Evolutionary conservation across 2,113 vertebrate genomes (phyloP).

Genomic region (Hippopotamus amphibius): DNA sequence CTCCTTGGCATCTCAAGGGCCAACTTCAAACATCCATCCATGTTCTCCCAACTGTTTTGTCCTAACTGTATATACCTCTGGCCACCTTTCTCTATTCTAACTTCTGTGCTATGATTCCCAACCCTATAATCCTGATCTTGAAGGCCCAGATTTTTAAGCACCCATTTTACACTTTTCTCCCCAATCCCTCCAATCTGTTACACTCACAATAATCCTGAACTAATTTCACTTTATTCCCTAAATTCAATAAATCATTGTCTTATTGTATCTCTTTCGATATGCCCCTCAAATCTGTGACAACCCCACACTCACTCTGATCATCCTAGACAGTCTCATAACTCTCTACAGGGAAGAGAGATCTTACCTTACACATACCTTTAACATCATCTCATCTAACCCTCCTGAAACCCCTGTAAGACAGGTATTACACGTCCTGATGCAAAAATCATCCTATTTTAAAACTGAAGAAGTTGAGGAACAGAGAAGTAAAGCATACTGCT

Average conservation of each 20-base stretch:
- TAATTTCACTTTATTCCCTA: conserved; percentile 37
- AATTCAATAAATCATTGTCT: conserved; percentile 41
- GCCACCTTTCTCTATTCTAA: neutral
- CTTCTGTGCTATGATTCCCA: neutral
- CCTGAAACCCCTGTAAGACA: neutral
- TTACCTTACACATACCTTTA: neutral
- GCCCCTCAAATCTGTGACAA: conserved; percentile 3
- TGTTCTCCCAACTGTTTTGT: neutral
- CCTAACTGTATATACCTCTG: neutral
- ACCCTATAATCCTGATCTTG: neutral
- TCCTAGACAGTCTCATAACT: neutral
- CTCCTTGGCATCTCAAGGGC: neutral
- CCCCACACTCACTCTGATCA: neutral
- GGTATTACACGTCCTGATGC: neutral
- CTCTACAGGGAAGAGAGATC: neutral
- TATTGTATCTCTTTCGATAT: neutral
- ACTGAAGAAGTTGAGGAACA: neutral
- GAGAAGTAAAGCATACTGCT: neutral
- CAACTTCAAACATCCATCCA: neutral
- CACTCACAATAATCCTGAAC: conserved; percentile 41
- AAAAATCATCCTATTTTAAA: conserved; percentile 25
- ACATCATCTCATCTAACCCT: conserved; percentile 4
- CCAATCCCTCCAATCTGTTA: neutral
- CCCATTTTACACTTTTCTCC: neutral
- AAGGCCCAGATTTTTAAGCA: conserved; percentile 1